A percentile compares a stretch with the other conserved stretches of the same genome.
Evolutionary conservation across 2,888 invertebrate species (phyloP).

Genomic region (Trissoscelio sp.): DNA sequence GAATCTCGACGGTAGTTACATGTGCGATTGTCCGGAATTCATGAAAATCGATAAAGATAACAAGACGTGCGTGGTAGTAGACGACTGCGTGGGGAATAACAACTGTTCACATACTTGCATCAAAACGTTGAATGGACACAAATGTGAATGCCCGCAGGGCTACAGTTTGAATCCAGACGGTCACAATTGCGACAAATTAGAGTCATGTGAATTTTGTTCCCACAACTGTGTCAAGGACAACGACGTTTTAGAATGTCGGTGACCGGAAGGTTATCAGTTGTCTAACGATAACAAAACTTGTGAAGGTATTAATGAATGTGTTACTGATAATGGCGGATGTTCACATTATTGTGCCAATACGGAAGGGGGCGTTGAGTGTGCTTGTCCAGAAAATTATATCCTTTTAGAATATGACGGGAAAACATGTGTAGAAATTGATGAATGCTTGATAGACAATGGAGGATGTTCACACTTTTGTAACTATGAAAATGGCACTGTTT

Average conservation of each 20-base stretch:
- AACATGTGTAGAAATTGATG: constrained; percentile 84
- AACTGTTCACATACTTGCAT: constrained; percentile 84
- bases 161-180: constrained; percentile 82
- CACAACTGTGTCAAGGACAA: constrained; percentile 86
- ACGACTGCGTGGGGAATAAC: constrained; percentile 80
- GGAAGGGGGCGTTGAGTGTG: constrained; percentile 81
- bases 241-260: constrained; percentile 87
- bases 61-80: constrained; percentile 76
- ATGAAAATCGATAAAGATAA: constrained; percentile 79
- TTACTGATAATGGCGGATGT: constrained; percentile 85
- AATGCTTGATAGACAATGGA: constrained; percentile 84
- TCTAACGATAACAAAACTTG: constrained; percentile 76
- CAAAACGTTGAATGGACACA: constrained; percentile 84
- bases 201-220: constrained; percentile 77
- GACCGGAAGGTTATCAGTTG: constrained; percentile 84
- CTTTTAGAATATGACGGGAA: constrained; percentile 81
- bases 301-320: constrained; percentile 81
- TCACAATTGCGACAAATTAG: constrained; percentile 77
- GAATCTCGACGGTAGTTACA: constrained; percentile 83
- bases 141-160: constrained; percentile 83
- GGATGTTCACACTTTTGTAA: constrained; percentile 86
- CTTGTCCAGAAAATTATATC: constrained; percentile 84
- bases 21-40: constrained; percentile 84
- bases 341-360: constrained; percentile 82
- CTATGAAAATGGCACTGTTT: constrained; percentile 84